phyloP scores from a whole-genome alignment of 2,888 invertebrate species.

The Fabriciana adippe region DNA sequence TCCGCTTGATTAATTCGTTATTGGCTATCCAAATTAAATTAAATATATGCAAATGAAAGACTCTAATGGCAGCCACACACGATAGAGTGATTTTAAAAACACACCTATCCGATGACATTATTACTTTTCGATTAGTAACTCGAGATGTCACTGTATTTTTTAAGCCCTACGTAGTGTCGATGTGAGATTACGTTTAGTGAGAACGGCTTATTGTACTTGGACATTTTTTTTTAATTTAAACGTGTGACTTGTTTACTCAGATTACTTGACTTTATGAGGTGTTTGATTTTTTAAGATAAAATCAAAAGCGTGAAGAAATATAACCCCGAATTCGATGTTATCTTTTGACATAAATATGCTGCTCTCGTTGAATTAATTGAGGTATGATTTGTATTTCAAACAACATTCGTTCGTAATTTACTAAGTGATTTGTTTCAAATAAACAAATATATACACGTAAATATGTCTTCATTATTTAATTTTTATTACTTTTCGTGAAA shows the following conservation, averaged over 20 bases:
- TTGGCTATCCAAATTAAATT: conserved; percentile 64
- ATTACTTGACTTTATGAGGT: conserved; percentile 54
- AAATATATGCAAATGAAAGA: conserved; percentile 68
- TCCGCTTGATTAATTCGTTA: conserved; percentile 69
- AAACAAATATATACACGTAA: conserved; percentile 3
- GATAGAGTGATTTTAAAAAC: conserved; percentile 63
- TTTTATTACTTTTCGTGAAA: conserved; percentile 32
- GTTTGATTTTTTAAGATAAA: conserved; percentile 44
- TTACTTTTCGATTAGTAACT: conserved; percentile 57
- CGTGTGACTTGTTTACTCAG: conserved; percentile 51
- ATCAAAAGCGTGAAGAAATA: conserved; percentile 24
- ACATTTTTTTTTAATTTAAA: conserved; percentile 59
- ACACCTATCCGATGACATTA: conserved; percentile 50
- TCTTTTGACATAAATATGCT: conserved; percentile 20
- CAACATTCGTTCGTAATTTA: background rate
- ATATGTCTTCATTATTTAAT: conserved; percentile 30
- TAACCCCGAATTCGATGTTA: conserved; percentile 14
- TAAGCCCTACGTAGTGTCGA: conserved; percentile 5
- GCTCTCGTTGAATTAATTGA: conserved; percentile 13
- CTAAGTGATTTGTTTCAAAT: background rate
- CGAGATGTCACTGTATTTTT: conserved; percentile 59
- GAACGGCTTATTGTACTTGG: conserved; percentile 48
- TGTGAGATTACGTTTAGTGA: conserved; percentile 28
- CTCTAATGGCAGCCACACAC: conserved; percentile 70
- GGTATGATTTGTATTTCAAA: conserved; percentile 3